Evolutionary conservation across 2,888 invertebrate genomes (phyloP).

Genomic region (Pachydiplax longipennis): DNA sequence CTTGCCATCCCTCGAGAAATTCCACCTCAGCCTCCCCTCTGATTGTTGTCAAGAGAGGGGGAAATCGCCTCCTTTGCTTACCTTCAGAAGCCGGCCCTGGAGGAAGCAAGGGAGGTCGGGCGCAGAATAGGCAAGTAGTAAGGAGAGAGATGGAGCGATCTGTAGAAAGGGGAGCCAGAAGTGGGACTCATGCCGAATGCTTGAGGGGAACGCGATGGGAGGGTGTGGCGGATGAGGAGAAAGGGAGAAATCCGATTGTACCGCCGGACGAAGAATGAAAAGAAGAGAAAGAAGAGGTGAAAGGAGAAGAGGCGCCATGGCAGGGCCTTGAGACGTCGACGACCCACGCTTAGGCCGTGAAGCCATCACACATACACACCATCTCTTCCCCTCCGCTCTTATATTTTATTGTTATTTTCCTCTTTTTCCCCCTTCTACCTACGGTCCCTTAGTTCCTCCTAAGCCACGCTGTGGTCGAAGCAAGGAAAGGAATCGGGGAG

Average conservation of each 20-base stretch:
- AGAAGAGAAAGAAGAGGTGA: not conserved
- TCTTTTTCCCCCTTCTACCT: not conserved
- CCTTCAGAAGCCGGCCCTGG: conserved; percentile 31
- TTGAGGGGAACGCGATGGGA: conserved; percentile 48
- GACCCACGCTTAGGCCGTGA: conserved; percentile 35
- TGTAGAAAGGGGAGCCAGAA: not conserved
- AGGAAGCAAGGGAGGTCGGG: conserved; percentile 45
- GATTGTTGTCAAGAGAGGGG: no score
- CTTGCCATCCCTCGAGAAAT: no score
- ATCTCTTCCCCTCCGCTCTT: not conserved
- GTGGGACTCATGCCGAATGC: conserved; percentile 14
- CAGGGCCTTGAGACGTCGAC: conserved; percentile 29
- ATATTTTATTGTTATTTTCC: not conserved
- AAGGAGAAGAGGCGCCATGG: not conserved
- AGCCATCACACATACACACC: not conserved
- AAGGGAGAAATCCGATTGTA: not conserved
- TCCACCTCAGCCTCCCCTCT: no score
- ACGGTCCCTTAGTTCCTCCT: no score
- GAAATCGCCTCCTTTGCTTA: conserved; percentile 51
- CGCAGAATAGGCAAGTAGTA: not conserved
- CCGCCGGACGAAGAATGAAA: not conserved
- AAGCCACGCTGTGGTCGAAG: no score
- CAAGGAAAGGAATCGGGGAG: no score
- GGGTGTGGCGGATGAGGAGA: conserved; percentile 45
- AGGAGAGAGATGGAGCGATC: not conserved